phyloP scores from a whole-genome alignment of 2,113 vertebrate genomes.

The Motacilla tschutschensis region DNA sequence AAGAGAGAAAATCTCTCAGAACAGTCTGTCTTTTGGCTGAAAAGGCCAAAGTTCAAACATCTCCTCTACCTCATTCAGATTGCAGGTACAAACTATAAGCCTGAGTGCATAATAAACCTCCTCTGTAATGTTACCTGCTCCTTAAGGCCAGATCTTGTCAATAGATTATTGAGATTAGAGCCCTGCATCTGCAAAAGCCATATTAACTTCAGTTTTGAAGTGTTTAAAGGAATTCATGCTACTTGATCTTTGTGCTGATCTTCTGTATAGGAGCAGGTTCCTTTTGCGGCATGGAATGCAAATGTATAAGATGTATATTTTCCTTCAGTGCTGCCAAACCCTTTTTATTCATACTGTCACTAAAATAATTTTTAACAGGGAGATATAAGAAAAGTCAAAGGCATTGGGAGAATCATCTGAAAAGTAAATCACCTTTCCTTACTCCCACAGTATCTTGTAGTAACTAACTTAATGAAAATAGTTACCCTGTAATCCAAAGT shows the following conservation, averaged over 20 bases:
- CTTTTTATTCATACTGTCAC: not conserved
- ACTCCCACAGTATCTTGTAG: not conserved
- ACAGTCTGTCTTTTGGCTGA: not conserved
- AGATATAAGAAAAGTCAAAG: not conserved
- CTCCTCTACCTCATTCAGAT: not conserved
- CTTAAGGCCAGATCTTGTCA: not conserved
- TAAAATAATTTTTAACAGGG: not conserved
- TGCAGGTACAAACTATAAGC: not conserved
- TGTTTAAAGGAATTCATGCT: not conserved
- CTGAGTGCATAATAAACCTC: not conserved
- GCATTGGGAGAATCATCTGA: not conserved
- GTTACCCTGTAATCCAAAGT: not conserved
- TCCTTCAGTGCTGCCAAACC: not conserved
- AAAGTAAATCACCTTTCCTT: constrained; percentile 2
- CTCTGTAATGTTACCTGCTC: not conserved
- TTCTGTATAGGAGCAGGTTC: not conserved
- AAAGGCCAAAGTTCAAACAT: not conserved
- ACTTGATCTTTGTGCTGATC: not conserved
- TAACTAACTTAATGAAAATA: not conserved
- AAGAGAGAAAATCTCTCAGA: not conserved
- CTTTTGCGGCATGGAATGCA: not conserved
- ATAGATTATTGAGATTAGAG: not conserved
- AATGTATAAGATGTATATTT: not conserved
- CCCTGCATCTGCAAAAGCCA: not conserved
- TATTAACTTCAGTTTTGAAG: not conserved